Evolutionary conservation across 2,113 vertebrate genomes (phyloP), one percentile per base, ranked within the genome.

Genomic region (human (Homo sapiens)): DNA sequence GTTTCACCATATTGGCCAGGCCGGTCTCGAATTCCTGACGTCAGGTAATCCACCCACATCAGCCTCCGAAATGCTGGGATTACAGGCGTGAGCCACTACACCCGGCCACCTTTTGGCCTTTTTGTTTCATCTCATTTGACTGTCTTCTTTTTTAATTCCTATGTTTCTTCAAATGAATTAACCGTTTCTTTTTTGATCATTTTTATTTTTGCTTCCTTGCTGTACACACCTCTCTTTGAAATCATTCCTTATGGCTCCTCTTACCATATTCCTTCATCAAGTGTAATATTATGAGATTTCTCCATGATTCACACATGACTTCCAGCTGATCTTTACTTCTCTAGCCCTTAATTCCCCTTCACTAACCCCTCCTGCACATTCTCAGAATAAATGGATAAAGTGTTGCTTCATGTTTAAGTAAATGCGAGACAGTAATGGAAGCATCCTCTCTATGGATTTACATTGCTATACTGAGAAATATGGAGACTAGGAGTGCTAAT

Each of bases 401-500:
- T 87, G 13, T 87, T 84, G 6, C 52, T 93, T 88, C 88, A 35
- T 40, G 13, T 66, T 73, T n/a, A 25, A 94, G 59, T 88, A 50
- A 70, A 22, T 83, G 52, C 81, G 68, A 64, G 38, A 90, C 16
- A 75, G 14, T 48, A 90, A 82, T 25, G 20, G 12, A 88, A 64
- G 16, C 23, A 11, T 83, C 16, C 52, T 96, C 25, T 88, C 96
- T 97, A 98, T 38, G 76, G 32, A 40, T 97, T 98, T 43, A 98
- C 94, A 35, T 96, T 98, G 95, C 98, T 99, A 2, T 99, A 99
- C 0, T 98, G 99, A 82, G 99, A 99, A 97, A 99, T 99, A 97
- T 99, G 99, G 88, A 99, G 99, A 86, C 99, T 98, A 8, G 99
- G 99, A 0, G 99, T 99, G 96, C 99, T 99, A 96, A 99, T 99